Evolutionary conservation across 2,113 vertebrate genomes (phyloP).

Genomic region (Antigone vipio): DNA sequence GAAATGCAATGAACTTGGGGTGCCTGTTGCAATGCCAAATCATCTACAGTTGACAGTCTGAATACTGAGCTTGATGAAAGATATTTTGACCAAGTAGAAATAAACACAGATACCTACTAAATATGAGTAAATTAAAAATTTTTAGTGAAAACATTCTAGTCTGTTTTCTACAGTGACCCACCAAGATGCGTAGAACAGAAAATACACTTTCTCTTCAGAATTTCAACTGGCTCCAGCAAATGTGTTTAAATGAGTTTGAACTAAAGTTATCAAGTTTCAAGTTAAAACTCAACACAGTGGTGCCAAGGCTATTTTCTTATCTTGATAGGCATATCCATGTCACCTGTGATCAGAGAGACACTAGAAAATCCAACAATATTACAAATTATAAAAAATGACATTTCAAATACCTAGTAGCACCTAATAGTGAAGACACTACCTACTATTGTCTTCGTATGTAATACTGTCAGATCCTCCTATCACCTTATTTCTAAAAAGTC

Average conservation of each 20-base stretch:
- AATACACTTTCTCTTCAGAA: neutral
- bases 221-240: neutral
- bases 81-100: neutral
- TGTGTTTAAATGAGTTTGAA: neutral
- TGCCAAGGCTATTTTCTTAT: neutral
- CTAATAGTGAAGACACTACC: neutral
- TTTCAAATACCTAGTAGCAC: neutral
- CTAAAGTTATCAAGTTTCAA: neutral
- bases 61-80: neutral
- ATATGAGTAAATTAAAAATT: neutral
- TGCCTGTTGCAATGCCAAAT: neutral
- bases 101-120: neutral
- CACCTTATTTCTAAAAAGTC: neutral
- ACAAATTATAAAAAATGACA: neutral
- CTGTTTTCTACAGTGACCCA: neutral
- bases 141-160: neutral
- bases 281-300: neutral
- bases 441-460: neutral
- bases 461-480: neutral
- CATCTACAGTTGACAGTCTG: neutral
- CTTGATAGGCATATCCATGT: neutral
- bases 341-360: neutral
- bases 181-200: neutral
- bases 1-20: neutral
- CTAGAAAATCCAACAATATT: neutral